phyloP scores from a whole-genome alignment of 2,888 invertebrate genomes.

The Tiliacea citrago region DNA sequence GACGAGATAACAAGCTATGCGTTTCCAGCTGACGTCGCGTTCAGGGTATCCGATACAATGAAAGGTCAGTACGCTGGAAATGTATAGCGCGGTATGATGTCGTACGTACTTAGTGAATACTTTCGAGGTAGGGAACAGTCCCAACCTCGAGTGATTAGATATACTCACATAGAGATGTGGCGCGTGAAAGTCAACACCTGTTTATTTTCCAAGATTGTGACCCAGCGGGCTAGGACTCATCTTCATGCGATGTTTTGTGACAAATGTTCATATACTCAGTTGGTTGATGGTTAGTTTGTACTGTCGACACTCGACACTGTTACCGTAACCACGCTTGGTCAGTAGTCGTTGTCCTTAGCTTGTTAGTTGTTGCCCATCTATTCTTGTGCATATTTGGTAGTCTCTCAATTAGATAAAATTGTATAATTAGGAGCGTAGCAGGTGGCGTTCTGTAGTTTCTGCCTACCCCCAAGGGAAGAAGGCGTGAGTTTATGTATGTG shows the following conservation, averaged over 20 bases:
- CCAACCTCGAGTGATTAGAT: too few relatives aligned
- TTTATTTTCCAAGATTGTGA: slow-evolving; percentile 5
- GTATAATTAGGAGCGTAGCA: too few relatives aligned
- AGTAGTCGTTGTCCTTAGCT: neutral
- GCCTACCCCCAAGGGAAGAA: too few relatives aligned
- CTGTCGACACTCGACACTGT: neutral
- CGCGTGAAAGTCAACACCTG: slow-evolving; percentile 15
- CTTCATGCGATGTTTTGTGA: neutral
- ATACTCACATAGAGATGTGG: slow-evolving; percentile 2
- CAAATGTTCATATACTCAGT: too few relatives aligned
- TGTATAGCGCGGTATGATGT: neutral
- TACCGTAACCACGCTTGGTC: neutral
- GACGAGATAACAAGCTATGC: neutral
- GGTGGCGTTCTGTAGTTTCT: too few relatives aligned
- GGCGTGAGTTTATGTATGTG: too few relatives aligned
- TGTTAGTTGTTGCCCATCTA: neutral
- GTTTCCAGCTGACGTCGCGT: neutral
- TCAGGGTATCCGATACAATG: neutral
- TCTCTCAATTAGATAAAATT: neutral
- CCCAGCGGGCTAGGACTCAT: neutral
- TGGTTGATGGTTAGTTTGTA: too few relatives aligned
- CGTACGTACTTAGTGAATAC: too few relatives aligned
- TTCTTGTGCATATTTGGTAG: neutral
- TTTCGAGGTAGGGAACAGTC: neutral
- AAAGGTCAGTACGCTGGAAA: neutral